phyloP scores from a whole-genome alignment of 2,888 invertebrate species.

The Coenonympha glycerion region DNA sequence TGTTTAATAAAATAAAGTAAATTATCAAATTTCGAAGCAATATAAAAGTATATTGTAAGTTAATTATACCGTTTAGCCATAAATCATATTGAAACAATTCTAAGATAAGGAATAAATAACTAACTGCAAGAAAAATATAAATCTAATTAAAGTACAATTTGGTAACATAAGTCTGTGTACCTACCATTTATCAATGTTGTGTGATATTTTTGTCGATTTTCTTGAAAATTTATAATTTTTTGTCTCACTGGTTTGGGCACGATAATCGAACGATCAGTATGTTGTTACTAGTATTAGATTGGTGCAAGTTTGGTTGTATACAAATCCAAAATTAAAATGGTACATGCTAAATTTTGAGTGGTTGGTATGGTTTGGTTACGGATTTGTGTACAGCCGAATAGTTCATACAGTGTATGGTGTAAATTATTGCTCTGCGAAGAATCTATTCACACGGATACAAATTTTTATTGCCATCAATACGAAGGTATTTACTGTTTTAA shows the following conservation, averaged over 20 bases:
- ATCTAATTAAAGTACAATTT: neutral
- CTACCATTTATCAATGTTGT: neutral
- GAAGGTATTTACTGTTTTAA: neutral
- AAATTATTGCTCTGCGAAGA: slow-evolving; percentile 3
- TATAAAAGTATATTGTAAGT: neutral
- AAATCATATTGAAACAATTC: too few species aligned
- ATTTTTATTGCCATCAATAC: neutral
- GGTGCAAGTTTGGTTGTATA: too few species aligned
- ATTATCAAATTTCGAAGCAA: neutral
- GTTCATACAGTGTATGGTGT: slow-evolving; percentile 10
- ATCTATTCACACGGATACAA: slow-evolving; percentile 5
- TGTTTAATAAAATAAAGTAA: neutral
- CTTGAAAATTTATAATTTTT: slow-evolving; percentile 16
- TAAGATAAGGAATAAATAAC: too few species aligned
- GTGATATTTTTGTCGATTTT: neutral
- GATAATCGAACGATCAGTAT: slow-evolving; percentile 13
- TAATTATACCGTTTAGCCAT: too few species aligned
- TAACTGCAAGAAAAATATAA: neutral
- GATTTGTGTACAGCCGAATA: too few species aligned
- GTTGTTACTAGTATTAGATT: slow-evolving; percentile 13
- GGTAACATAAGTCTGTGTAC: slow-evolving; percentile 3
- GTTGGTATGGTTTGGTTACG: too few species aligned
- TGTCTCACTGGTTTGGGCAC: slow-evolving; percentile 48
- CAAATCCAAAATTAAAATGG: too few species aligned
- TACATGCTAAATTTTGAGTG: too few species aligned